Evolutionary conservation across 2,113 vertebrate species (phyloP).

Genomic region (Oryzias woworae): DNA sequence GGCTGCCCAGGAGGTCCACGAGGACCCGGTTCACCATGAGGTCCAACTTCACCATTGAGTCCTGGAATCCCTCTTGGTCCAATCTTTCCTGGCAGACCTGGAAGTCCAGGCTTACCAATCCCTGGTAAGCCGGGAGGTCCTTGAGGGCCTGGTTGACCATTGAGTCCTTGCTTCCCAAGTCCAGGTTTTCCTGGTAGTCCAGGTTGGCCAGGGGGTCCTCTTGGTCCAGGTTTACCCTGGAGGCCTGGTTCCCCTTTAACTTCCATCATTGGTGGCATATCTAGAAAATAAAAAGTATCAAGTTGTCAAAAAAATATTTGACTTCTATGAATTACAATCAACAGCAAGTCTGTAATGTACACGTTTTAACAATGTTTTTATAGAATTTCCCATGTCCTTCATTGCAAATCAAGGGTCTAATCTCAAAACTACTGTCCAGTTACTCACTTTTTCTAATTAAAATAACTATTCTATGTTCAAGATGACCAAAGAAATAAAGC

Average conservation of each 20-base stretch:
- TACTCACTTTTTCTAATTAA: too few species aligned
- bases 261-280: constrained; percentile 88
- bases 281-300: constrained; percentile 71
- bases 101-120: constrained; percentile 91
- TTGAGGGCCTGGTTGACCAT: constrained; percentile 87
- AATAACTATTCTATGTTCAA: too few species aligned
- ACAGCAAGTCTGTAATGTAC: too few species aligned
- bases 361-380: too few species aligned
- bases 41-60: constrained; percentile 82
- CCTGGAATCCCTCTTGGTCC: constrained; percentile 87
- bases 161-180: constrained; percentile 90
- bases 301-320: too few species aligned
- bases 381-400: too few species aligned
- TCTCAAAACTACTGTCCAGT: too few species aligned
- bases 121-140: constrained; percentile 90
- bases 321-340: too few species aligned
- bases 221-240: constrained; percentile 90
- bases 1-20: constrained; percentile 87
- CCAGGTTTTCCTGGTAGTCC: constrained; percentile 94
- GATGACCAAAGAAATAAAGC: too few species aligned
- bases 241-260: constrained; percentile 95
- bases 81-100: constrained; percentile 90
- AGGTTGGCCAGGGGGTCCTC: constrained; percentile 86
- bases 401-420: too few species aligned
- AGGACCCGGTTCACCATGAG: constrained; percentile 86